Percentiles rank a stretch among this genome's conserved stretches.
Conservation (phyloP, 1,140 invertebrate species). For the Monomorium pharaonis region DNA sequence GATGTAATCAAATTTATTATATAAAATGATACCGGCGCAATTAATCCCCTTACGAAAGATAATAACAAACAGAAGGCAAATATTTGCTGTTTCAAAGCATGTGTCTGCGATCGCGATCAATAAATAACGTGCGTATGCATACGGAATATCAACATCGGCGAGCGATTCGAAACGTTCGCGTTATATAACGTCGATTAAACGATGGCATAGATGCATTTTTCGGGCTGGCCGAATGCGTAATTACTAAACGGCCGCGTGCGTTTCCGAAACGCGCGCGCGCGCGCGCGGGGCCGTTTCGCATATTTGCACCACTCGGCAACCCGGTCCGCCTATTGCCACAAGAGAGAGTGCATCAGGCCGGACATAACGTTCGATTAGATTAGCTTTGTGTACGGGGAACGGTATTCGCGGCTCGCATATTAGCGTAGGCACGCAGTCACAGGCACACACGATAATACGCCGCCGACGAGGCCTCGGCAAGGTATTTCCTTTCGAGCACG, state of each 20-base stretch:
- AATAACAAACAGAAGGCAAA: conserved; percentile 26
- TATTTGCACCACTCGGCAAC: conserved; percentile 33
- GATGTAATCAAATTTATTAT: conserved; percentile 4
- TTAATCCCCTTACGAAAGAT: conserved; percentile 34
- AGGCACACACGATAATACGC: conserved; percentile 29
- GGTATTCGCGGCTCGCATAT: conserved; percentile 73
- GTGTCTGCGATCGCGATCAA: conserved; percentile 47
- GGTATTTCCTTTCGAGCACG: conserved; percentile 70
- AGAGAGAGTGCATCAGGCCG: conserved; percentile 57
- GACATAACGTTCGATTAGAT: conserved; percentile 71
- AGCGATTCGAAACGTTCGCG: conserved; percentile 2
- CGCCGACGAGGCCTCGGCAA: conserved; percentile 48
- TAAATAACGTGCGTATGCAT: conserved; percentile 44
- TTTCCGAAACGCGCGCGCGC: conserved; percentile 29
- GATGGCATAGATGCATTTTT: conserved; percentile 54
- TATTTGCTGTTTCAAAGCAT: conserved; percentile 31
- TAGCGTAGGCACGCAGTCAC: conserved; percentile 70
- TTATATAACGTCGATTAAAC: conserved; percentile 56
- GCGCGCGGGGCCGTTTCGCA: conserved; percentile 14
- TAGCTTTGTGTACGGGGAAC: conserved; percentile 68
- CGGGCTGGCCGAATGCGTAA: conserved; percentile 42
- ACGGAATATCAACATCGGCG: conserved; percentile 53
- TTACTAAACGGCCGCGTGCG: conserved; percentile 51
- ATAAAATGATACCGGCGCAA: conserved; percentile 16
- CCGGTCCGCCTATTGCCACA: not conserved